Conservation (phyloP, 1,140 invertebrate species). For the Dolichoris vasculosae region DNA sequence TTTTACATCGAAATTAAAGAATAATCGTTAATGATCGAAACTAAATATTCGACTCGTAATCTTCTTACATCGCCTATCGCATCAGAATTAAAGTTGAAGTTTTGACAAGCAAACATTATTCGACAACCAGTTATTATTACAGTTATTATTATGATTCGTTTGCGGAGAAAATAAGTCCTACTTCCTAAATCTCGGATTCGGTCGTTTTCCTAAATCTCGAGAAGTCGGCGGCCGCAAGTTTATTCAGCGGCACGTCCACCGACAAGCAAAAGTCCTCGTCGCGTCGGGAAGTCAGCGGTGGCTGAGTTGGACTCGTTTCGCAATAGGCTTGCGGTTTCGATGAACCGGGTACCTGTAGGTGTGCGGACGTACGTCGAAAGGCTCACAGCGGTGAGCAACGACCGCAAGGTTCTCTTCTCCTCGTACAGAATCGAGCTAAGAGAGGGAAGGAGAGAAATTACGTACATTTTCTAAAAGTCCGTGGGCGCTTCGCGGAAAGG, state of each 20-base stretch:
- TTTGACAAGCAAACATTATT: no score
- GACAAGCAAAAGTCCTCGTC: slow-evolving; percentile 28
- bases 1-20: no score
- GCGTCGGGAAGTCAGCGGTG: not conserved
- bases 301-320: not conserved
- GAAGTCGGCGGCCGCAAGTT: not conserved
- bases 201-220: not conserved
- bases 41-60: no score
- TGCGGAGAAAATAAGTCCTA: no score
- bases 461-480: slow-evolving; percentile 13
- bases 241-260: slow-evolving; percentile 21
- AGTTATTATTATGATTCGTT: no score
- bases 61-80: no score
- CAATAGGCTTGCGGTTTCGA: slow-evolving; percentile 35
- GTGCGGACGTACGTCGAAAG: not conserved
- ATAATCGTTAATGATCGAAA: no score
- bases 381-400: not conserved
- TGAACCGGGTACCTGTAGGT: not conserved
- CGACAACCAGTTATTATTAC: no score
- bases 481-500: not conserved
- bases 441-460: not conserved
- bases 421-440: not conserved
- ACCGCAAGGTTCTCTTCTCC: slow-evolving; percentile 6
- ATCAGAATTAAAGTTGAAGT: no score
- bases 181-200: not conserved